These are phyloP conservation scores for Drosophila tanythrix DNA, from an alignment of 2,888 invertebrate species.

Conservation along the genomic window DNA sequence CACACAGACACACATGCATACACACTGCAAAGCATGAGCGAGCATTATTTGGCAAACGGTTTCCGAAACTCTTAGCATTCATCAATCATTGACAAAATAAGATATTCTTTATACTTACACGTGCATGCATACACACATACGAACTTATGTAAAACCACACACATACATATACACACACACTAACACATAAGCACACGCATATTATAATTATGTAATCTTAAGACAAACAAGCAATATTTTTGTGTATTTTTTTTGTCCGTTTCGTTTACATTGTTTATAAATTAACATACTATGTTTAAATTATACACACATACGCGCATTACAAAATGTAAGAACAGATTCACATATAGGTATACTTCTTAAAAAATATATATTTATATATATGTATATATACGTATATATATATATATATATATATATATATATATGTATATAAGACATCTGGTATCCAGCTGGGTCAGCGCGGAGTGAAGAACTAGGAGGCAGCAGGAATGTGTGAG, in stretches of 20 bases:
- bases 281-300: conserved; percentile 7
- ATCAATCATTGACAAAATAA: conserved; percentile 23
- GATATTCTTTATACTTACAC: conserved; percentile 27
- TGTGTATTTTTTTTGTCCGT: conserved; percentile 1
- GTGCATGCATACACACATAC: conserved; percentile 2
- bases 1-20: conserved; percentile 2
- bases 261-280: conserved; percentile 32
- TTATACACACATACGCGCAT: conserved; percentile 19
- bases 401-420: conserved; percentile 17
- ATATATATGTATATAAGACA: conserved; percentile 16
- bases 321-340: conserved; percentile 34
- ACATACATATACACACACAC: conserved; percentile 18
- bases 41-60: conserved; percentile 44
- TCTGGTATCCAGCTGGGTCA: conserved; percentile 35
- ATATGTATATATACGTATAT: conserved; percentile 18
- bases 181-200: conserved; percentile 8
- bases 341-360: conserved; percentile 17
- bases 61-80: conserved; percentile 36
- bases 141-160: conserved; percentile 5
- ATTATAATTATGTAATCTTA: conserved; percentile 15
- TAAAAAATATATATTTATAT: conserved; percentile 4
- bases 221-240: not conserved
- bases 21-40: conserved; percentile 27
- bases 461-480: conserved; percentile 32
- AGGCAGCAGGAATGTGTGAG: conserved; percentile 32